phyloP scores from a whole-genome alignment of 2,888 invertebrate species.

The Epiblema foenella region DNA sequence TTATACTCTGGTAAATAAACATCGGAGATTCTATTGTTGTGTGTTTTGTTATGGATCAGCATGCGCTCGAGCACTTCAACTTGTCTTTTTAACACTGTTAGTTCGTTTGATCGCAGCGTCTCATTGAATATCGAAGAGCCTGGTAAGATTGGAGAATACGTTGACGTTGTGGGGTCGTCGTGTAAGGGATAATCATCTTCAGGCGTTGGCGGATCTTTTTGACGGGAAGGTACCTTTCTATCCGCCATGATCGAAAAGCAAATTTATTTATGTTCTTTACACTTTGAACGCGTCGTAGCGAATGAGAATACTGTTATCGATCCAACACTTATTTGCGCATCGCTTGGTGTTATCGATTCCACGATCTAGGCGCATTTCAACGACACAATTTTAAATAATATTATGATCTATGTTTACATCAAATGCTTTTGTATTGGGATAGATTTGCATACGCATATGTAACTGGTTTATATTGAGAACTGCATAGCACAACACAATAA shows the following conservation, averaged over 20 bases:
- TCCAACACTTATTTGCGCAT: neutral
- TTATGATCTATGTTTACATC: slow-evolving; percentile 7
- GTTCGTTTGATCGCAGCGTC: neutral
- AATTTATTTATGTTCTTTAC: neutral
- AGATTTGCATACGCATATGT: slow-evolving; percentile 6
- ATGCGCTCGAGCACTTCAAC: slow-evolving; percentile 17
- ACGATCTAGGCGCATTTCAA: neutral
- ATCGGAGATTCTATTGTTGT: slow-evolving; percentile 6
- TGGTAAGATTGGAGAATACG: neutral
- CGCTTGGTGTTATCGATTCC: neutral
- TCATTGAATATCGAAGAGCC: slow-evolving; percentile 11
- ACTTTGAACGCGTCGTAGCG: neutral
- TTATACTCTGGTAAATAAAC: slow-evolving; percentile 17
- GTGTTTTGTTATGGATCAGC: slow-evolving; percentile 6
- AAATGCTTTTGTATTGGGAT: slow-evolving; percentile 15
- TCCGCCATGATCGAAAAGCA: slow-evolving; percentile 1
- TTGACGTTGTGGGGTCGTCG: slow-evolving; percentile 6
- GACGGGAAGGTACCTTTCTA: slow-evolving; percentile 18
- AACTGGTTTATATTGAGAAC: neutral
- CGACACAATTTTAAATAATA: neutral
- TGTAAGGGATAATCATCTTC: neutral
- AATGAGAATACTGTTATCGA: neutral
- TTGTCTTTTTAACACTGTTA: slow-evolving; percentile 18
- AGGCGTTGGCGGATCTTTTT: neutral
- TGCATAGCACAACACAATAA: neutral